Evolutionary conservation across 1,140 invertebrate genomes (phyloP), one percentile per base, ranked within the genome.

Genomic region (Eulimnadia texana): DNA sequence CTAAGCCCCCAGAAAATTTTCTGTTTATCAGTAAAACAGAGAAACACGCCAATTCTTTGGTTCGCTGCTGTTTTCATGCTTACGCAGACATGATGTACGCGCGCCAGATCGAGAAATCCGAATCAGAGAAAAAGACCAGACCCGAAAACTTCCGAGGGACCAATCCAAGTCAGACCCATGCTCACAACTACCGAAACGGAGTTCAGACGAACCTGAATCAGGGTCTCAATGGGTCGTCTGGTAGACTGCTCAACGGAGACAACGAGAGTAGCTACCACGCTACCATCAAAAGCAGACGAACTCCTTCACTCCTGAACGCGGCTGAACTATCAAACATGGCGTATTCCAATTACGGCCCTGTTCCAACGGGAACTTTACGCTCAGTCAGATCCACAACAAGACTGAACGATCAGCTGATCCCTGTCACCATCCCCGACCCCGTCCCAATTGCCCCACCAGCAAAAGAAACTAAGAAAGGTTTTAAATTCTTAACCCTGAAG

Each of bases 1-100:
- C 98, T 65, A 98, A 98, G 77, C 93, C 99, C 16, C 79, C 98
- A 11, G 96, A 99, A 77, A 99, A 96, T 78, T 95, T 98, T 76
- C 93, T 93, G 25, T 99, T 99, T 73, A 93, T 99, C 67, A 98
- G 94, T 74, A 94, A 93, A 68, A 81, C 90, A 51, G 92, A 94
- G 73, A 89, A 90, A 72, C 90, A 91, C 3, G 91, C 91, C 42
- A 95, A 95, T 71, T 91, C 92, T 61, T 78, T 94, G 68, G 91
- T 95, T 42, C 77, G 90, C 64, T 94, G 91, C 73, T 94, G 91
- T 75, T 95, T 95, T 72, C 91, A 94, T 74, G 89, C 92, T 23
- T 94, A 94, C 72, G 91, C 91, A 0, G 91, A 94, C 73, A 91
- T 88, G 64, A 90, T 88, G 61, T 93, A 93, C 70, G 91, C 88